Conservation (phyloP, 1,140 invertebrate species). For the Thaumetopoea pityocampa region DNA sequence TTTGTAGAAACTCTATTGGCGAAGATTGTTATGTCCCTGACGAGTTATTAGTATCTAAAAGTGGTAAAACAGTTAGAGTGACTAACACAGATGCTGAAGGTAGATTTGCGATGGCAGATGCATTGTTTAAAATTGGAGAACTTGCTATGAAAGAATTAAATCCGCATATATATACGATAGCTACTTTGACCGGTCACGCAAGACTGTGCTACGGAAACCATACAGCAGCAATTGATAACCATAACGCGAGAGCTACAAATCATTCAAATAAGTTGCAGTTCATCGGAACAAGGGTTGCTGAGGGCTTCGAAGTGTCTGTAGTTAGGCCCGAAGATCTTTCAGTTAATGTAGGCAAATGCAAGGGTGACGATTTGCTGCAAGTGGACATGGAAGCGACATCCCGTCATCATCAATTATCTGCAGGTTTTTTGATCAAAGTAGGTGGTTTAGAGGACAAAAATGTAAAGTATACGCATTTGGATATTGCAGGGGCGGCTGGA, state of each 20-base stretch:
- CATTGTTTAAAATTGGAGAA: slow-evolving; percentile 83
- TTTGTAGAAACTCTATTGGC: slow-evolving; percentile 95
- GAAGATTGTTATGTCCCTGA: slow-evolving; percentile 93
- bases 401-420: slow-evolving; percentile 79
- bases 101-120: slow-evolving; percentile 95
- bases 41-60: slow-evolving; percentile 91
- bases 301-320: slow-evolving; percentile 94
- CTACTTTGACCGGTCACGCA: slow-evolving; percentile 95
- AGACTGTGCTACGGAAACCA: slow-evolving; percentile 87
- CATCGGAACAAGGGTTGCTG: slow-evolving; percentile 79
- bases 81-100: slow-evolving; percentile 98
- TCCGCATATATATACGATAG: slow-evolving; percentile 95
- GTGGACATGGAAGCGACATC: slow-evolving; percentile 45
- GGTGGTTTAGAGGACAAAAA: slow-evolving; percentile 93
- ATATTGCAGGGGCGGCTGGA: slow-evolving; percentile 91
- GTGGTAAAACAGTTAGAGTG: slow-evolving; percentile 89
- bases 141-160: slow-evolving; percentile 76
- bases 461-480: slow-evolving; percentile 89
- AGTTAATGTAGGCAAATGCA: slow-evolving; percentile 83
- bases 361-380: slow-evolving; percentile 94
- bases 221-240: slow-evolving; percentile 93
- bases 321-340: slow-evolving; percentile 91
- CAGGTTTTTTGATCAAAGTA: slow-evolving; percentile 91
- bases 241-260: slow-evolving; percentile 83
- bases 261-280: slow-evolving; percentile 49